Base-by-base conservation (phyloP, 2,113 vertebrate species). In the Oryzias woworae region DNA sequence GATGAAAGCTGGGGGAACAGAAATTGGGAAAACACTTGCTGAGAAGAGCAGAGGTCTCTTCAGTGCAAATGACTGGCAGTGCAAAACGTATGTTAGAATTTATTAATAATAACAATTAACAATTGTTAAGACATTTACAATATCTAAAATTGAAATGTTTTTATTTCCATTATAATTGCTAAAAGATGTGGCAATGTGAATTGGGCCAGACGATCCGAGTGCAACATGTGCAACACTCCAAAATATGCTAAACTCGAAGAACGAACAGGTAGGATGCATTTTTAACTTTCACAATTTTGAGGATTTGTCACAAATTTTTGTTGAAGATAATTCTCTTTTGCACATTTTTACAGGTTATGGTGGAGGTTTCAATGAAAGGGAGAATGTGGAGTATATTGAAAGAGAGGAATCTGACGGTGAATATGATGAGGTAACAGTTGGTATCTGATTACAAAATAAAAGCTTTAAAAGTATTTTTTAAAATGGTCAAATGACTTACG, bases 171-270 rank as follows among this genome's bases (percentile, higher is more conserved):
- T 36, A 10, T 36, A 8, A 10, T 36, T 36, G 8, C 7, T 3
- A 3, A 57, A 60, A 99, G 97, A 58, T 98, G 97, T 70, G 97
- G 97, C 26, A 99, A 99, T 20, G 97, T 99, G 78, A 99, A 99
- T 78, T 99, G 97, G 97, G 97, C 97, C 5, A 88, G 97, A 69
- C 92, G 97, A 58, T 98, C 96, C 0, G 97, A 99, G 73, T 99
- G 97, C 71, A 99, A 99, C 85, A 99, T 99, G 97, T 99, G 97
- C 82, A 98, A 98, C 81, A 99, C 97, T 31, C 97, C 97, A 0
- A 99, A 99, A 87, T 99, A 98, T 61, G 96, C 96, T 42, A 99
- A 99, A 72, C 85, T 99, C 58, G 97, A 99, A 87, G 97, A 99
- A 69, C 94, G 97, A 85, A 99, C 97, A 71, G 97, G 97, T 98